These are phyloP conservation scores for Nannoperca australis DNA, from an alignment of 2,797 vertebrate genomes.

Conservation along the genomic window DNA sequence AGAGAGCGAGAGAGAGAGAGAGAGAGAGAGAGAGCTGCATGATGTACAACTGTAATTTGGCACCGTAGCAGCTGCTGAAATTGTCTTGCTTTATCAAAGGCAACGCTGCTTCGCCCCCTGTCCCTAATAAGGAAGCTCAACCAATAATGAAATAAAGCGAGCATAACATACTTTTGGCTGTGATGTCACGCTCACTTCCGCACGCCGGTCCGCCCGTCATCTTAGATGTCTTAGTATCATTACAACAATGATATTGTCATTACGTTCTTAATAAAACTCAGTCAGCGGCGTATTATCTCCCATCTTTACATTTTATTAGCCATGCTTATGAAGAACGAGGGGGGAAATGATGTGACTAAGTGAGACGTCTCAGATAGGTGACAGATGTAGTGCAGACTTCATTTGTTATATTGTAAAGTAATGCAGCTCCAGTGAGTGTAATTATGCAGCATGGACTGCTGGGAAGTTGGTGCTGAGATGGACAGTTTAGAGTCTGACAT, in stretches of 20 bases:
- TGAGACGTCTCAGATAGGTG: constrained; percentile 72
- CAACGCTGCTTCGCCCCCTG: constrained; percentile 56
- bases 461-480: constrained; percentile 41
- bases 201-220: constrained; percentile 57
- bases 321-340: constrained; percentile 75
- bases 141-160: constrained; percentile 81
- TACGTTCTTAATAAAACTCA: constrained; percentile 81
- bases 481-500: constrained; percentile 34
- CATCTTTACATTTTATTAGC: constrained; percentile 83
- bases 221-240: constrained; percentile 61
- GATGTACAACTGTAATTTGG: constrained; percentile 87
- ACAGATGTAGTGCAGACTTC: constrained; percentile 69
- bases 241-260: constrained; percentile 69
- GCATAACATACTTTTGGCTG: constrained; percentile 70
- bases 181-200: constrained; percentile 79
- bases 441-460: constrained; percentile 50
- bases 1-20: constrained; percentile 53
- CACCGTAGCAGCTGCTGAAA: constrained; percentile 79
- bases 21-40: constrained; percentile 70
- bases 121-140: constrained; percentile 78
- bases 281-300: constrained; percentile 72
- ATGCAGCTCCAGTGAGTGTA: constrained; percentile 42
- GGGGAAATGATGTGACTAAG: constrained; percentile 70
- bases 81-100: constrained; percentile 87
- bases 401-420: constrained; percentile 62